phyloP scores from a whole-genome alignment of 2,113 vertebrate genomes.

The Trematocara variabile region DNA sequence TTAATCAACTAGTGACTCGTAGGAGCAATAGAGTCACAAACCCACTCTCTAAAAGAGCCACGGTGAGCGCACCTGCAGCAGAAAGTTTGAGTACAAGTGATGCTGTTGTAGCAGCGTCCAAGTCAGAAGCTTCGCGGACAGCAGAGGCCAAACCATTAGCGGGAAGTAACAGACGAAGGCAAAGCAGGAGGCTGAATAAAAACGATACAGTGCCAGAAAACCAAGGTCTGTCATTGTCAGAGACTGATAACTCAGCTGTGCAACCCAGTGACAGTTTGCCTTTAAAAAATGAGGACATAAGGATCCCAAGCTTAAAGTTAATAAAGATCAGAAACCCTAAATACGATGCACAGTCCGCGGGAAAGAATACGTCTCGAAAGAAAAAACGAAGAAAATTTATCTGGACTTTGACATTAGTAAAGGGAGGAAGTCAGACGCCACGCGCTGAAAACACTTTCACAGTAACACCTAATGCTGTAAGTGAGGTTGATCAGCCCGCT shows the following conservation, averaged over 20 bases:
- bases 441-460: slow-evolving; percentile 18
- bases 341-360: slow-evolving; percentile 38
- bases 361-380: slow-evolving; percentile 55
- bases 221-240: slow-evolving; percentile 11
- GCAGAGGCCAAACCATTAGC: slow-evolving; percentile 32
- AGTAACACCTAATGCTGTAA: slow-evolving; percentile 21
- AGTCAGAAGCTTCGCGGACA: slow-evolving; percentile 41
- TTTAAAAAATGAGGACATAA: slow-evolving; percentile 38
- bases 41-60: slow-evolving; percentile 15
- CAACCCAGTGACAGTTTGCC: slow-evolving; percentile 27
- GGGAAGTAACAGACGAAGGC: slow-evolving; percentile 52
- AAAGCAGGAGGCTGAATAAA: slow-evolving; percentile 66
- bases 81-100: slow-evolving; percentile 40
- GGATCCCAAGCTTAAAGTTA: slow-evolving; percentile 71
- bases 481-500: slow-evolving; percentile 17
- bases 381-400: slow-evolving; percentile 75
- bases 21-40: slow-evolving; percentile 57
- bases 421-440: slow-evolving; percentile 29
- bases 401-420: slow-evolving; percentile 73
- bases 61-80: slow-evolving; percentile 19
- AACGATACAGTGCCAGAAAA: slow-evolving; percentile 36
- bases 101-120: slow-evolving; percentile 21
- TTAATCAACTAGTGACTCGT: slow-evolving; percentile 50
- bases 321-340: slow-evolving; percentile 72
- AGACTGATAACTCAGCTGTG: slow-evolving; percentile 5